Percentiles rank a stretch among this genome's conserved stretches.
Conservation (phyloP, 30 jellyfish, hydroid and myxozoan species). For the Nemopilema nomurai region DNA sequence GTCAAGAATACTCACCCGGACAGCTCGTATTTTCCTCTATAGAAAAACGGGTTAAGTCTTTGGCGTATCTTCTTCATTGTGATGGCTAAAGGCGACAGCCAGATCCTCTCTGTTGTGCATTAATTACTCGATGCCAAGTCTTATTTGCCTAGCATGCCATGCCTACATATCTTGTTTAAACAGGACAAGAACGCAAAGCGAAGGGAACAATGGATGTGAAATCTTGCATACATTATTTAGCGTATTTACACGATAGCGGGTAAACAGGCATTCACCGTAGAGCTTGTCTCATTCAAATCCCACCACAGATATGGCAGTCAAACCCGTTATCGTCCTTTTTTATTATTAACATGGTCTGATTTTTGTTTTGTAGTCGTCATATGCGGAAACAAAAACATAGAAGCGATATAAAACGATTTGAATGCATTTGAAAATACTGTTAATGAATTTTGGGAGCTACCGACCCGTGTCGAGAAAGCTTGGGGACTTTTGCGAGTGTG, state of each 20-base stretch:
- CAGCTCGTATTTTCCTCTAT: slow-evolving; percentile 3
- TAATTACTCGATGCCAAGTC: not conserved
- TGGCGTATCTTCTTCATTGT: slow-evolving; percentile 5
- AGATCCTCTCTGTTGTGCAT: not conserved
- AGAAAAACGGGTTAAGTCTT: slow-evolving; percentile 3
- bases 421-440: not conserved
- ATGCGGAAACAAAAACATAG: not conserved
- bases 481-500: too few relatives aligned
- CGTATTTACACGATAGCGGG: not conserved
- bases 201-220: not conserved
- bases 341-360: not conserved
- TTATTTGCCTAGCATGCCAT: not conserved
- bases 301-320: not conserved
- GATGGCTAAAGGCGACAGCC: not conserved
- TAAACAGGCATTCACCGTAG: not conserved
- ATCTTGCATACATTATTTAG: not conserved
- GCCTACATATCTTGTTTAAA: not conserved
- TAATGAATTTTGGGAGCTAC: not conserved
- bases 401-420: not conserved
- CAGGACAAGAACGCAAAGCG: not conserved
- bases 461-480: too few relatives aligned
- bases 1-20: not conserved
- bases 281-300: not conserved
- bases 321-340: not conserved
- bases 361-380: not conserved